Evolutionary conservation across 2,888 invertebrate genomes (phyloP).

Genomic region (Chymomyza amoena): DNA sequence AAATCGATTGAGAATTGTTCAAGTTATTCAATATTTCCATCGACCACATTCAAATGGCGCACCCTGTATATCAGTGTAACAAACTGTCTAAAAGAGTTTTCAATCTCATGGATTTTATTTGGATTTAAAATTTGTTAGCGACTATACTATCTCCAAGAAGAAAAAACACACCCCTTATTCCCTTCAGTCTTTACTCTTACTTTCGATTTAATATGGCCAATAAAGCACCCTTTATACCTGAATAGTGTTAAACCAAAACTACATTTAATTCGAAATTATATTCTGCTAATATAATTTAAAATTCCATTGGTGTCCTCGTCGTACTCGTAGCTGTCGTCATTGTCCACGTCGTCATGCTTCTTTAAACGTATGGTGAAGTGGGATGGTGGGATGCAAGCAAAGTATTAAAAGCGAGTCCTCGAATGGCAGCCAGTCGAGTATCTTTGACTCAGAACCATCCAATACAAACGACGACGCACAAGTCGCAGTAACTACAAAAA

Average conservation of each 20-base stretch:
- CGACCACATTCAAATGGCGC: too few species aligned
- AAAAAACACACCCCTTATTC: too few species aligned
- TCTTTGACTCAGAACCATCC: constrained; percentile 19
- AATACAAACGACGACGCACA: not conserved
- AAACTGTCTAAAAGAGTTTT: too few species aligned
- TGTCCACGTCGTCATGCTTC: constrained; percentile 23
- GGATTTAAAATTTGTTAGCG: too few species aligned
- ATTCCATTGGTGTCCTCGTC: constrained; percentile 55
- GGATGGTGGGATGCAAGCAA: constrained; percentile 29
- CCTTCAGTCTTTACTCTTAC: not conserved
- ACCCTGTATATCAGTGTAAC: too few species aligned
- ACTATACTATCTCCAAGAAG: too few species aligned
- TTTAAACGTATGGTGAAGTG: constrained; percentile 40
- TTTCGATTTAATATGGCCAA: not conserved
- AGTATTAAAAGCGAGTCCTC: constrained; percentile 63
- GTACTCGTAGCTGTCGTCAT: constrained; percentile 1
- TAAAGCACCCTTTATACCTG: not conserved
- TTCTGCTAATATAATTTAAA: constrained; percentile 65
- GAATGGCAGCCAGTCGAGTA: constrained; percentile 57
- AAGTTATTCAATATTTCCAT: too few species aligned
- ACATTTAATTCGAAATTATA: constrained; percentile 69
- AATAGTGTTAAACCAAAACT: constrained; percentile 20
- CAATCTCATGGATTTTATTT: too few species aligned
- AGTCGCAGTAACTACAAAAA: not conserved
- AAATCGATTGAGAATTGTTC: too few species aligned